Evolutionary conservation across 1,140 invertebrate genomes (phyloP), one percentile per base, ranked within the genome.

Genomic region (Luehdorfia chinensis): DNA sequence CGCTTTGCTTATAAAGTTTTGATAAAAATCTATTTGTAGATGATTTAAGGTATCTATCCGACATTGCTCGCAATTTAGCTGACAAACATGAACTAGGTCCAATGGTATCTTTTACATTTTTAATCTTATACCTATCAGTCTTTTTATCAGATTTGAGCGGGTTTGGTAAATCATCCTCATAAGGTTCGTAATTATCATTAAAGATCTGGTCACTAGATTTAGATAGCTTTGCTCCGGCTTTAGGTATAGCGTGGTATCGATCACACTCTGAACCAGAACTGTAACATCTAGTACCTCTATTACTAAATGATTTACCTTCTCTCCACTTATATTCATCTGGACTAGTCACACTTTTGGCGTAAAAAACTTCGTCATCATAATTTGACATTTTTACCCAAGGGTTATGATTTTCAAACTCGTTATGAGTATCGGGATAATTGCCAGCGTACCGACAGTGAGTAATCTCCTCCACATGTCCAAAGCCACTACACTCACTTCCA

Each of bases 1-100:
- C 72, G 28, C 64, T 71, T 57, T 78, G 78, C 65, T 88, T 90
- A 55, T 93, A 93, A 19, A 93, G 84, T 75, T 92, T 93, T 1
- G 91, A 91, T 25, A 93, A 87, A 59, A 93, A 88, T 79, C 85
- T 90, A 55, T 90, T 92, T 4, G 91, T 92, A 0, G 92, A 92
- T 36, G 89, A 90, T 64, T 92, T 92, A 1, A 93, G 65, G 66
- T 92, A 92, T 71, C 88, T 90, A 63, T 93, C 91, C 9, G 92
- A 93, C 88, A 93, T 93, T 3, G 91, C 91, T 43, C 89, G 87
- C 34, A 94, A 77, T 76, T 93, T 93, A 3, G 91, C 90, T 0
- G 91, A 90, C 11, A 93, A 72, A 78, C 92, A 93, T 1, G 90
- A 89, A 33, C 89, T 87, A 5, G 85, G 87, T 11, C 87, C 85